Base-by-base conservation (phyloP, 1,140 invertebrate genomes). In the Tenebrio molitor region DNA sequence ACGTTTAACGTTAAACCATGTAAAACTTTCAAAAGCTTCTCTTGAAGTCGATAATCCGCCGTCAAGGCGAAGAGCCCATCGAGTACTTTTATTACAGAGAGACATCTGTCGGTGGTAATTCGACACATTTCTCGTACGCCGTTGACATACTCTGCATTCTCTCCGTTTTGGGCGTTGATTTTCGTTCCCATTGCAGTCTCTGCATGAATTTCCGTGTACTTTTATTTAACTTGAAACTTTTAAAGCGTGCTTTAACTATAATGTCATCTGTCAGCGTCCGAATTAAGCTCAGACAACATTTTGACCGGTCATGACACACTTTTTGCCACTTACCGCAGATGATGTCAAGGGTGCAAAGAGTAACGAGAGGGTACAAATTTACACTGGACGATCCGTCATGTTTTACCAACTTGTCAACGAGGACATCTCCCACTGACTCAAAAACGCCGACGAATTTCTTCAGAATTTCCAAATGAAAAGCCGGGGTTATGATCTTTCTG, bases 381-480 rank as follows among this genome's bases (percentile, higher is more conserved):
- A 21, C 23, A 29, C 23, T 46, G 2, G 14, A 7, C 5, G 12
- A n/a, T 6, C 39, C 39, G 23, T 25, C 15, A 44, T 41, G 25
- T n/a, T 29, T 76, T 46, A 84, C 75, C 1, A 92, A 78, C 71
- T 87, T 86, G 1, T 86, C 66, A 0, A 88, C 81, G 72, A 95
- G 83, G 7, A 88, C 85, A 3, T 83, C 75, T 29, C 88, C 84
- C 77, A 93, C 89, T 64, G 89, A 86, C 77, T 92, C 89, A 79
- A 95, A 92, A 0, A 92, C 86, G 10, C 88, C 86, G 0, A 92
- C 71, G 79, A 93, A 94, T 75, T 91, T 85, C 67, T 94, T 88
- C 8, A 94, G 83, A 64, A 95, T 93, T 78, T 91, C 90, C 78
- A 95, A 94, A 81, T 95, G 93, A 79, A 95, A 95, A 1, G 93